Evolutionary conservation across 2,888 invertebrate genomes (phyloP), one percentile per base, ranked within the genome.

Genomic region (Oscheius onirici): DNA sequence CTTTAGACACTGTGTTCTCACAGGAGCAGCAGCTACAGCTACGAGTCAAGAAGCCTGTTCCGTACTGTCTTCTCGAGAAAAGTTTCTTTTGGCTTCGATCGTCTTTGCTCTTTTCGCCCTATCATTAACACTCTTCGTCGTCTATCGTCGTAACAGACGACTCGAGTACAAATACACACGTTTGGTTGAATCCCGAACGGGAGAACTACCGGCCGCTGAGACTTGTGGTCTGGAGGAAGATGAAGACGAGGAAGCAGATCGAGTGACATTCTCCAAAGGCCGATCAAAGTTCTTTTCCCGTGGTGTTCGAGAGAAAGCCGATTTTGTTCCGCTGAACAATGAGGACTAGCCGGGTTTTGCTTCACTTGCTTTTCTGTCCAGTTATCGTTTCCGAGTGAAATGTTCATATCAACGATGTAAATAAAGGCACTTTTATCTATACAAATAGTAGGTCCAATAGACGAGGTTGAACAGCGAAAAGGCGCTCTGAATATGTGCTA

Each of bases 1-100:
- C 71, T 87, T 63, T 83, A 89, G 89, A 71, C 85, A 89, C 71
- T 89, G 89, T 79, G 79, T 89, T 13, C 79, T 88, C n/a, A 79
- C 84, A 44, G 88, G 86, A 40, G 72, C 71, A 2, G 74, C 71
- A 8, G 73, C 55, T 3, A 72, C 75, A 0, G 76, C 71, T n/a
- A 61, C 73, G 0, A 69, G 76, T 17, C 51, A 69, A 65, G 71
- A 68, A 17, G 63, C 75, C 8, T 81, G 78, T 52, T 76, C 76
- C 3, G 72, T 75, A 6, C 66, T 79, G 22, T 68, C 78, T 11
- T 55, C 77, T 10, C 54, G 68, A 26, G 75, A 78, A 61, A 57
- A 66, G 49, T 20, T 74, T n/a, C 28, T 77, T 1, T 13, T 77
- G 11, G 51, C 72, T 10, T 41, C 74, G 26, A 69, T 74, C 1